Evolutionary conservation across 2,797 vertebrate species (phyloP).

Genomic region (Poliocrania exsul): DNA sequence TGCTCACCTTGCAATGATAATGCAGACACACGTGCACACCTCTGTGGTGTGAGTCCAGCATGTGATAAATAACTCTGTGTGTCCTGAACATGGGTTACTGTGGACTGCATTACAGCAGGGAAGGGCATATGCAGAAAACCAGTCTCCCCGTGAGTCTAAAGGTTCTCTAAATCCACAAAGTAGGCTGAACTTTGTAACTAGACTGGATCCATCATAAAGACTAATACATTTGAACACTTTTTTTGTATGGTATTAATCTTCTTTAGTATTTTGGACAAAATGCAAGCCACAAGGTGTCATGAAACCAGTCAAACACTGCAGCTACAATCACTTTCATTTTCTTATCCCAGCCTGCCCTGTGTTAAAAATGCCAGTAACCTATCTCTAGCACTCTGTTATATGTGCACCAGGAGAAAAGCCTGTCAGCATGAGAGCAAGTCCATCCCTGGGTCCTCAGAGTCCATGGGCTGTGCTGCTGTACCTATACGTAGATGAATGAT

Average conservation of each 20-base stretch:
- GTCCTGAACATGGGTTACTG: not conserved
- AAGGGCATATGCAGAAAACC: not conserved
- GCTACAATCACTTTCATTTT: not conserved
- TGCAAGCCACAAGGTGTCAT: not conserved
- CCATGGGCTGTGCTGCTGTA: not conserved
- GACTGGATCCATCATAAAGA: not conserved
- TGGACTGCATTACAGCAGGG: not conserved
- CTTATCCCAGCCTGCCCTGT: not conserved
- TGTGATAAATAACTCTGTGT: not conserved
- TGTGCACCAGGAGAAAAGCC: not conserved
- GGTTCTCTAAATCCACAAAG: not conserved
- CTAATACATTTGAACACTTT: not conserved
- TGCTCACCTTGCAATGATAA: not conserved
- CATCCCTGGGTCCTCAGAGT: not conserved
- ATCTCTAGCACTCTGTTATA: not conserved
- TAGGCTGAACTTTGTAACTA: not conserved
- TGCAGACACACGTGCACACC: not conserved
- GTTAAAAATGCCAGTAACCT: not conserved
- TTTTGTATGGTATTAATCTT: not conserved
- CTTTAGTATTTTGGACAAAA: not conserved
- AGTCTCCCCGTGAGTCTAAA: not conserved
- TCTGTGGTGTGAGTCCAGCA: fast-evolving
- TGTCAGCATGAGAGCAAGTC: not conserved
- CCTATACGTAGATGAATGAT: not conserved
- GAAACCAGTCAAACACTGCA: not conserved